Conservation (phyloP, 2,113 vertebrate species). For the Leptodactylus fuscus region DNA sequence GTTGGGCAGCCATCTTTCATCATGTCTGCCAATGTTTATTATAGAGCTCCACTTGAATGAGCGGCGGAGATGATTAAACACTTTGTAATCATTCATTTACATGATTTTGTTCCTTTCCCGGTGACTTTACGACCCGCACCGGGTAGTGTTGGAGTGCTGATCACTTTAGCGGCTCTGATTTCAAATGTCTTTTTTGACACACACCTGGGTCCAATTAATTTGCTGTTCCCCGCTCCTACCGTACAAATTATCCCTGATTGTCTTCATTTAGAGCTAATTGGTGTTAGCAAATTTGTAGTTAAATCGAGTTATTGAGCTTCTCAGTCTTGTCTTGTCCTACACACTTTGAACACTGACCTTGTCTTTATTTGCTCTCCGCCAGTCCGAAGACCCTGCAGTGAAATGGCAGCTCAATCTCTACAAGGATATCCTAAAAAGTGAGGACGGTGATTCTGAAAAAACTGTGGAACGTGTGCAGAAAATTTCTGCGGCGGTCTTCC, state of each 20-base stretch:
- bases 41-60: slow-evolving; percentile 8
- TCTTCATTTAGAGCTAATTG: slow-evolving; percentile 43
- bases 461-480: slow-evolving; percentile 93
- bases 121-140: slow-evolving; percentile 8
- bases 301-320: neutral
- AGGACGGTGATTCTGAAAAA: slow-evolving; percentile 86
- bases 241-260: slow-evolving; percentile 48
- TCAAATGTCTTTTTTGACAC: slow-evolving; percentile 46
- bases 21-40: slow-evolving; percentile 16
- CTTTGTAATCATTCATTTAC: slow-evolving; percentile 47
- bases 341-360: slow-evolving; percentile 28
- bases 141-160: slow-evolving; percentile 3
- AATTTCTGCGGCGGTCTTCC: slow-evolving; percentile 95
- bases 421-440: slow-evolving; percentile 87
- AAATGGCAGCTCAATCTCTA: slow-evolving; percentile 97
- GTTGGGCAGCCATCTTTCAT: slow-evolving; percentile 6
- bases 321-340: slow-evolving; percentile 13
- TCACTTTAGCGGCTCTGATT: slow-evolving; percentile 32
- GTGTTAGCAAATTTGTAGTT: slow-evolving; percentile 12
- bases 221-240: neutral
- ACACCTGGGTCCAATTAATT: slow-evolving; percentile 58
- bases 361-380: slow-evolving; percentile 53
- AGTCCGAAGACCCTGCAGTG: slow-evolving; percentile 97
- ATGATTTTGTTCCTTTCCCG: neutral
- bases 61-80: slow-evolving; percentile 24